phyloP scores from a whole-genome alignment of 2,888 invertebrate species.

The Rhagonycha fulva region DNA sequence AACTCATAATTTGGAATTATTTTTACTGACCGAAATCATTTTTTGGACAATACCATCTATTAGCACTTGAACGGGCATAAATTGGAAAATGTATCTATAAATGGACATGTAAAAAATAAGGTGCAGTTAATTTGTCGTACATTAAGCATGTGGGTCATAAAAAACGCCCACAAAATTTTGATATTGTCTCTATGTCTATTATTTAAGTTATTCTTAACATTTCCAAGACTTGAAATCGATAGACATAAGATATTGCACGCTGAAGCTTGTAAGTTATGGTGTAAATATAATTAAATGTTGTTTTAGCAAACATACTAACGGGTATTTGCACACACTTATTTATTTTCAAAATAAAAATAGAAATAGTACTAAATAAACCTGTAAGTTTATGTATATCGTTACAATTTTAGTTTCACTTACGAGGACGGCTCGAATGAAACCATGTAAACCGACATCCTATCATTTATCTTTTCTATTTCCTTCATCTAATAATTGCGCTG shows the following conservation, averaged over 20 bases:
- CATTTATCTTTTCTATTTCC: not conserved
- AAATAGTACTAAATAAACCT: not conserved
- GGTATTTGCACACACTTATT: not conserved
- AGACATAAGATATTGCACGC: not conserved
- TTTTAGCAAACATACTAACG: not conserved
- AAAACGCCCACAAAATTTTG: slow-evolving; percentile 35
- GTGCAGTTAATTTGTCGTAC: slow-evolving; percentile 39
- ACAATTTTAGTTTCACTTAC: not conserved
- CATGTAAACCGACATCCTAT: not conserved
- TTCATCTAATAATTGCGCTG: not conserved
- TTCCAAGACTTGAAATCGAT: not conserved
- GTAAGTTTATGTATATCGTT: not conserved
- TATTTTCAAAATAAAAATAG: not conserved
- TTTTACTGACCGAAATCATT: too few relatives aligned
- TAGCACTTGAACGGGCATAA: not conserved
- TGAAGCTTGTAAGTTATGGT: not conserved
- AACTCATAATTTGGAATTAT: too few relatives aligned
- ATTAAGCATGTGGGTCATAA: slow-evolving; percentile 37
- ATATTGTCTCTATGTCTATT: slow-evolving; percentile 19
- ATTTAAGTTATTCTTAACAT: slow-evolving; percentile 5
- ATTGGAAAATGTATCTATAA: slow-evolving; percentile 18
- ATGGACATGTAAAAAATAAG: slow-evolving; percentile 32
- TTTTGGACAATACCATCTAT: too few relatives aligned
- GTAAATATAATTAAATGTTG: not conserved
- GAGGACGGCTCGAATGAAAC: not conserved